Evolutionary conservation across 2,888 invertebrate genomes (phyloP), one percentile per base, ranked within the genome.

Genomic region (Rotaria macrura): DNA sequence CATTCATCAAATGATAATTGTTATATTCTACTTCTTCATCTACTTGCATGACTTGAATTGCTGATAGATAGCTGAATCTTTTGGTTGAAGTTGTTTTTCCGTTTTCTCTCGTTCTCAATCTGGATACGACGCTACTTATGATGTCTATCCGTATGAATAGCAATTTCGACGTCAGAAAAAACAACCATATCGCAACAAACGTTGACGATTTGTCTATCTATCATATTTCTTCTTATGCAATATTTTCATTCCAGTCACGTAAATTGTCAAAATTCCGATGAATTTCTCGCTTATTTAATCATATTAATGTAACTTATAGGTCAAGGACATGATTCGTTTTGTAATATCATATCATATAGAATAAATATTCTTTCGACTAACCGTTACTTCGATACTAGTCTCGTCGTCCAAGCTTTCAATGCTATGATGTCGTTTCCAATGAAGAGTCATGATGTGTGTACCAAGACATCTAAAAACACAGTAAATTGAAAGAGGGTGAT

Each of bases 351-450:
- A n/a, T n/a, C n/a, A n/a, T 9, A 52, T 1, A 65, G 38, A 34
- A 47, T 47, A 47, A 65, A 38, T 34, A 65, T 20, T 34, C 20
- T 65, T 38, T 34, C 29, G 7, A 65, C 65, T 65, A 65, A 65
- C 65, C 34, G 65, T 65, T 17, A 65, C 1, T 65, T 65, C 65
- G 4, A 34, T 34, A 20, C 29, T 43, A 79, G 10, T 43, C 40
- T 79, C 79, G 79, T 79, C 79, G 43, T 79, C 79, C 25, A 79
- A 79, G 25, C 79, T 79, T 79, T 79, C 79, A 10, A 17, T 12
- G 14, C 43, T 79, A 79, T n/a, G 79, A 79, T 79, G 25, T 25
- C 79, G 79, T 79, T 79, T 79, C 79, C 79, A 79, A 1, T 79
- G 79, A 79, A 43, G 43, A 43, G 43, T 43, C 79, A 79, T 79